Percentiles rank a stretch among this genome's conserved stretches.
These are phyloP conservation scores for Falco peregrinus DNA, from an alignment of 2,797 vertebrate genomes.

Conservation along the genomic window DNA sequence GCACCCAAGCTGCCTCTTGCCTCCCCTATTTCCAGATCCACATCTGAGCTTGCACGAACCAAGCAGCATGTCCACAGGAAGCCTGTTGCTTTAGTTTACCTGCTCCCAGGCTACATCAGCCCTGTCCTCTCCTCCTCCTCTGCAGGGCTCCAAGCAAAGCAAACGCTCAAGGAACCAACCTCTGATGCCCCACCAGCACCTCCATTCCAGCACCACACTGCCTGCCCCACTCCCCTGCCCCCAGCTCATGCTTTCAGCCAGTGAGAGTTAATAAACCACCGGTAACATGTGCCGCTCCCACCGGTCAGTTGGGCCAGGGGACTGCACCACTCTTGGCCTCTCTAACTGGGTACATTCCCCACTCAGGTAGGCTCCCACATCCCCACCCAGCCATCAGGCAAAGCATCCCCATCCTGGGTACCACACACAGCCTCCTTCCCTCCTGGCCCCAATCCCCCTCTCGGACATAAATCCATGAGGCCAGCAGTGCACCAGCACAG, in stretches of 20 bases:
- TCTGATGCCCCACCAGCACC: neutral
- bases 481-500: neutral
- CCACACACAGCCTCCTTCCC: neutral
- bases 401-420: neutral
- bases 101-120: neutral
- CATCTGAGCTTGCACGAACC: neutral
- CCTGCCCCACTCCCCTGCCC: neutral
- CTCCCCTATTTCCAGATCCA: neutral
- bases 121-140: neutral
- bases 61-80: neutral
- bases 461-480: rapidly evolving
- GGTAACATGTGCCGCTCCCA: neutral
- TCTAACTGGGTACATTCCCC: neutral
- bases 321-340: neutral
- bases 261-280: neutral
- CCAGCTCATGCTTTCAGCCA: neutral
- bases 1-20: neutral
- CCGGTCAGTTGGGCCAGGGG: neutral
- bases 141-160: neutral
- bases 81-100: neutral
- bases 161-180: neutral
- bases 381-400: neutral
- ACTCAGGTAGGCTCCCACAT: neutral
- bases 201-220: rapidly evolving
- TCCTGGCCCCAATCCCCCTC: neutral